phyloP scores from a whole-genome alignment of 2,113 vertebrate genomes.

The Anolis sagrei region DNA sequence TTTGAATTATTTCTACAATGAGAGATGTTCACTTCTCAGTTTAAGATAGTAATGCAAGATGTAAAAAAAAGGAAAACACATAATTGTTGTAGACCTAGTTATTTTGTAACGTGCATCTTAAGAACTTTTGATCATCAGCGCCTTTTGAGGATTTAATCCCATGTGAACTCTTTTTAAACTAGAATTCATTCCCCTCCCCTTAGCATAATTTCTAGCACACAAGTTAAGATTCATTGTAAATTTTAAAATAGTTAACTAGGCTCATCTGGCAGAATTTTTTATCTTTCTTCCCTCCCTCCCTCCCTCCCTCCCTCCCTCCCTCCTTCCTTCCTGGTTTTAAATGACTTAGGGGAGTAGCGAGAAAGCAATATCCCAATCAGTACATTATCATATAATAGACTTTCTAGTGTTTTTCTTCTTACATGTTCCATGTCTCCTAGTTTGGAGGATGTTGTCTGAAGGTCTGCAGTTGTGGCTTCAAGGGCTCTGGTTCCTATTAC shows the following conservation, averaged over 20 bases:
- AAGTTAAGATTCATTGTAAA: background rate
- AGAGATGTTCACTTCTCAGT: conserved; percentile 1
- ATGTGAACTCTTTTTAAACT: conserved; percentile 25
- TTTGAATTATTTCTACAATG: background rate
- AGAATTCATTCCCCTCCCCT: background rate
- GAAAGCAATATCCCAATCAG: background rate
- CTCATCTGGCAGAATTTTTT: background rate
- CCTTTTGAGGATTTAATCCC: conserved; percentile 5
- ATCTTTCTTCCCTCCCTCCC: too few species aligned
- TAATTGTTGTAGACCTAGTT: conserved; percentile 30
- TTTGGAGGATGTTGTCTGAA: background rate
- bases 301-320: background rate
- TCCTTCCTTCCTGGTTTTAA: background rate
- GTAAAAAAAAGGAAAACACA: background rate
- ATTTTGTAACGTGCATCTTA: conserved; percentile 39
- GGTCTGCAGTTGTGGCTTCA: background rate
- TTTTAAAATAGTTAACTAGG: background rate
- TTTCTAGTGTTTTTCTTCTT: background rate
- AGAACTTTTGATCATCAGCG: conserved; percentile 28
- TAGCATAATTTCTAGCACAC: background rate
- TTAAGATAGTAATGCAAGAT: background rate
- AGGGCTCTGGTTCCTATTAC: background rate
- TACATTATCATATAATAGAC: background rate
- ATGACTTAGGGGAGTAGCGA: background rate
- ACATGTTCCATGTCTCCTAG: background rate